Base-by-base conservation (phyloP, 1,140 invertebrate species). In the Coptotermes formosanus region DNA sequence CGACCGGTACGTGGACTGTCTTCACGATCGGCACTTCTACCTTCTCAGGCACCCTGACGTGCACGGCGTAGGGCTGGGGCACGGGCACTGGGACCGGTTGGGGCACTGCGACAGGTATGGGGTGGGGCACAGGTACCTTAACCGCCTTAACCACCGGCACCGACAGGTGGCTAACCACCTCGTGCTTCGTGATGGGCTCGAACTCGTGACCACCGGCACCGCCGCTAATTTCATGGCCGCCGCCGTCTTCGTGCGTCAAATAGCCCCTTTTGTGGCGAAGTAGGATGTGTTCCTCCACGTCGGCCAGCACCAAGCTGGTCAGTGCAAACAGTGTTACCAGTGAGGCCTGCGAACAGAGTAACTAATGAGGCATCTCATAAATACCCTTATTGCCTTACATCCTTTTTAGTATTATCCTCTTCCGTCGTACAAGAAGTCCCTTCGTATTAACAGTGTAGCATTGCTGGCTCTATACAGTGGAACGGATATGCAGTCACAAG, bases 21-120 rank as follows among this genome's bases (percentile, higher is more conserved):
- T 87, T 88, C 44, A 89, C 85, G 25, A 88, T 87, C 8, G 95
- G 95, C 2, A 96, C 92, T 32, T 95, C 93, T 75, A 96, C 94
- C 84, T 94, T 94, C 89, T 95, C 94, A 3, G 87, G 88, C 32
- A 88, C 88, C 25, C 45, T 48, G 6, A 87, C 48, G 84, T 85
- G 84, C 38, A 87, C 84, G 48, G 84, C n/a, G n/a, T 75, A 52
- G 3, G 85, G 87, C 32, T 87, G 87, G 2, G 88, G 87, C 1
- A 88, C 87, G 1, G 86, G 87, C 4, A 88, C 88, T 48, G 87
- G 82, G n/a, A 88, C 87, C 19, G 88, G 87, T 12, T 87, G 87
- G 30, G 88, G 88, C 6, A 88, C 87, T 16, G 88, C 88, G 30
- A 89, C 88, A 1, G 88, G 88, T 30, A 89, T 86, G 25, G 88